These are phyloP conservation scores for Melanostoma mellinum DNA, from an alignment of 2,888 invertebrate species.

Conservation along the genomic window DNA sequence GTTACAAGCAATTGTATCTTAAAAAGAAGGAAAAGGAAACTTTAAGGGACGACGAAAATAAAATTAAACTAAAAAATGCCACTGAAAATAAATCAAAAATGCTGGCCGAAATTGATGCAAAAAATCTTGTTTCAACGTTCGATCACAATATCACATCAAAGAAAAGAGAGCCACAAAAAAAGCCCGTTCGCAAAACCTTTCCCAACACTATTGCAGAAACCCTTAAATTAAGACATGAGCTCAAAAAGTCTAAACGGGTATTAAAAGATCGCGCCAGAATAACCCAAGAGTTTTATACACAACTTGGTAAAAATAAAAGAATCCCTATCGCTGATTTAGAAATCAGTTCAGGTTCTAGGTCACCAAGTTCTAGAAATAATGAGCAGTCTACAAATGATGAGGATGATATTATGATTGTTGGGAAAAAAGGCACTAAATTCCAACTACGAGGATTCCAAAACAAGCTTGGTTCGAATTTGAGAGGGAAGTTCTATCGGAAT, in stretches of 20 bases:
- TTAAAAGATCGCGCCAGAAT: conserved; percentile 76
- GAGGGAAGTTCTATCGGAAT: conserved; percentile 78
- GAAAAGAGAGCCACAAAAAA: conserved; percentile 71
- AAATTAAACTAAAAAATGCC: conserved; percentile 38
- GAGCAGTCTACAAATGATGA: conserved; percentile 80
- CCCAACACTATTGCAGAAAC: conserved; percentile 79
- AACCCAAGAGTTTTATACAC: conserved; percentile 75
- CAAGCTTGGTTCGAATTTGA: conserved; percentile 77
- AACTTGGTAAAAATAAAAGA: conserved; percentile 75
- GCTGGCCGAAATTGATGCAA: conserved; percentile 58
- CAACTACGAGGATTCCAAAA: conserved; percentile 80
- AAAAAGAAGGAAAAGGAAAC: conserved; percentile 69
- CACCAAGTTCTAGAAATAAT: conserved; percentile 66
- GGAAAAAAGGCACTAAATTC: conserved; percentile 77
- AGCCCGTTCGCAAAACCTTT: conserved; percentile 74
- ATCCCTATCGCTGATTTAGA: conserved; percentile 76
- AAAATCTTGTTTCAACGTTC: conserved; percentile 32
- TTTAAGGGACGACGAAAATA: conserved; percentile 48
- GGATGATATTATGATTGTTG: conserved; percentile 78
- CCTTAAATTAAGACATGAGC: conserved; percentile 74
- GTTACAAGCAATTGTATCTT: conserved; percentile 78
- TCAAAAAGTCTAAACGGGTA: conserved; percentile 77
- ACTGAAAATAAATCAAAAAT: conserved; percentile 6
- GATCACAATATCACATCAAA: conserved; percentile 67
- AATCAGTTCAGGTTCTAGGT: conserved; percentile 75